phyloP scores from a whole-genome alignment of 1,140 invertebrate genomes.

The Drosophila busckii region DNA sequence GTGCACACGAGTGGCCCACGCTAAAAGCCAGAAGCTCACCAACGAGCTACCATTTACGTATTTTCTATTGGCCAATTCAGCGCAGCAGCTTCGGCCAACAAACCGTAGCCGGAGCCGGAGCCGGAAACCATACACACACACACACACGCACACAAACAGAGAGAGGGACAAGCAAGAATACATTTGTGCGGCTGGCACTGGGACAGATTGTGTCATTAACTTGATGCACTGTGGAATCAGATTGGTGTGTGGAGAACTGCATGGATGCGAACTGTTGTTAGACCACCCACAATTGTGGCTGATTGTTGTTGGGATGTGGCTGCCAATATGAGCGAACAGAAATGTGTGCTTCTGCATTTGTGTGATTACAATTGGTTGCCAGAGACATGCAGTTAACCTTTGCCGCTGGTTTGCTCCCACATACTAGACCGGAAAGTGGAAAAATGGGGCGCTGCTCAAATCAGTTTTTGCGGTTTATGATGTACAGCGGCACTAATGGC shows the following conservation, averaged over 20 bases:
- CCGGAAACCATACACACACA: slow-evolving; percentile 14
- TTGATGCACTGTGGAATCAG: slow-evolving; percentile 44
- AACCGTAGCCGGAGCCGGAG: slow-evolving; percentile 18
- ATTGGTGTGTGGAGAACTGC: slow-evolving; percentile 36
- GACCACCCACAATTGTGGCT: slow-evolving; percentile 38
- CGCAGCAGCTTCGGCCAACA: slow-evolving; percentile 70
- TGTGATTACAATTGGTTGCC: slow-evolving; percentile 31
- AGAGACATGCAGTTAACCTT: slow-evolving; percentile 49
- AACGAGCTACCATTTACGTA: slow-evolving; percentile 24
- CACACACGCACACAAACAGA: slow-evolving; percentile 19
- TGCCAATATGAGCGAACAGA: slow-evolving; percentile 32
- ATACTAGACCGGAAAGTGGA: slow-evolving; percentile 52
- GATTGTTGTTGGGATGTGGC: slow-evolving; percentile 19
- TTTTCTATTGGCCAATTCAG: slow-evolving; percentile 75
- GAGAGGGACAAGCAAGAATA: too few species aligned
- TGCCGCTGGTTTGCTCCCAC: slow-evolving; percentile 40
- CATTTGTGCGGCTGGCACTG: slow-evolving; percentile 24
- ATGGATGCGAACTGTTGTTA: too few species aligned
- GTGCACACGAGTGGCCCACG: slow-evolving; percentile 41
- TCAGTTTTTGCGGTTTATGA: slow-evolving; percentile 58
- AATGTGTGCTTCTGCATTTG: too few species aligned
- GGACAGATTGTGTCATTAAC: slow-evolving; percentile 70
- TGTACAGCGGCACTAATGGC: slow-evolving; percentile 46
- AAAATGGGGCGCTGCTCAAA: slow-evolving; percentile 43
- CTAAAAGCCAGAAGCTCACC: slow-evolving; percentile 9